phyloP scores from a whole-genome alignment of 92 coral and sea anemone genomes.

The Parazoanthus darwini region DNA sequence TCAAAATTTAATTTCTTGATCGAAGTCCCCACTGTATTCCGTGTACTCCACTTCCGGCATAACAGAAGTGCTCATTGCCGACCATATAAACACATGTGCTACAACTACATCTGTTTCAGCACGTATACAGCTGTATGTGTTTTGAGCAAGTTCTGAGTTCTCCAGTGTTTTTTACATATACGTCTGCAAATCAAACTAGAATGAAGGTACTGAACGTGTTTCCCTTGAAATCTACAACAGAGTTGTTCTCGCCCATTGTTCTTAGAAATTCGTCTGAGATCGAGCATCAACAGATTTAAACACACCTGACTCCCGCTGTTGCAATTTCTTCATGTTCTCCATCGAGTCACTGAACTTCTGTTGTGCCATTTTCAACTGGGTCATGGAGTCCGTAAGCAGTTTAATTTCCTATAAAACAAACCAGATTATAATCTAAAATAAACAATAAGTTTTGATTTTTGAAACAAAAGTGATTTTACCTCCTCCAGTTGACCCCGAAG shows the following conservation, averaged over 20 bases:
- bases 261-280: not conserved
- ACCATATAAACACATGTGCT: too few relatives aligned
- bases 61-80: too few relatives aligned
- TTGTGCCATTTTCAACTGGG: conserved; percentile 88
- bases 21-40: too few relatives aligned
- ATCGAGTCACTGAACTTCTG: conserved; percentile 91
- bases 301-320: conserved; percentile 70
- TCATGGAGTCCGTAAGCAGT: conserved; percentile 88
- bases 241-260: not conserved
- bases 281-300: not conserved
- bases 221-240: not conserved
- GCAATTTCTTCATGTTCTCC: conserved; percentile 85
- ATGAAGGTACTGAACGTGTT: not conserved
- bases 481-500: conserved; percentile 89
- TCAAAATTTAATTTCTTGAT: too few relatives aligned
- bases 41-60: too few relatives aligned
- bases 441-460: not conserved
- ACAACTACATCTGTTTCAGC: too few relatives aligned
- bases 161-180: too few relatives aligned
- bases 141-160: too few relatives aligned
- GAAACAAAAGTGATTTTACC: conserved; percentile 44
- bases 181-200: too few relatives aligned
- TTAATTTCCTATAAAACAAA: conserved; percentile 77
- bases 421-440: not conserved
- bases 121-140: too few relatives aligned